Evolutionary conservation across 2,797 vertebrate genomes (phyloP), one percentile per base, ranked within the genome.

Genomic region (Poecile montanus): DNA sequence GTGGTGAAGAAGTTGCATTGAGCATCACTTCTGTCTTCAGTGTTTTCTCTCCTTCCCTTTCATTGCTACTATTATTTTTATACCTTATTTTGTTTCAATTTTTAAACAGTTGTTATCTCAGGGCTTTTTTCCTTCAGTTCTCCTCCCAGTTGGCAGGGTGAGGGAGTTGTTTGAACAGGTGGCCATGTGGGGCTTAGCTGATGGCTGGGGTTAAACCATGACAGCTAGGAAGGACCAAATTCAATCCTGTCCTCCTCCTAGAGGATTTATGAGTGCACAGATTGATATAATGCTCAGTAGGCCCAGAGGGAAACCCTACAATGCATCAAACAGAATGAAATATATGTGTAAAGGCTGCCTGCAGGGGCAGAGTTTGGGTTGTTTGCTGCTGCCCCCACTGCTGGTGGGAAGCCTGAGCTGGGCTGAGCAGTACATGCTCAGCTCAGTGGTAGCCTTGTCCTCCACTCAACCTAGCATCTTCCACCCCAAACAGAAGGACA

Each of bases 131-230:
- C 7, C 26, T 67, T 74, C 10, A 23, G 12, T 54, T 81, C 16
- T n/a, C 19, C 48, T 42, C 18, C 9, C 7, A n/a, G 10, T 22
- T 63, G 45, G 6, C 0, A 1, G 3, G 5, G 3, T 29, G 17
- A 71, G 25, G 7, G 38, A 1, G 2, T 19, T 26, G 20, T 38
- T 50, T 63, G 50, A n/a, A 9, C 19, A 70, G n/a, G 13, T 38
- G 48, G 27, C 18, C 50, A 3, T 1, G 1, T 38, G 38, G 12
- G n/a, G 38, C 17, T 77, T 8, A 40, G 44, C 4, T 63, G 44
- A 22, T 40, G 36, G 6, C 50, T 50, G 23, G 13, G 16, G 11
- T 76, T 45, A 58, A 45, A 26, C n/a, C 7, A 3, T 22, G 20
- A 22, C 0, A 1, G 1, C 5, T 20, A 29, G 34, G 26, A 78